phyloP scores from a whole-genome alignment of 2,113 vertebrate species.

The Coturnix japonica region DNA sequence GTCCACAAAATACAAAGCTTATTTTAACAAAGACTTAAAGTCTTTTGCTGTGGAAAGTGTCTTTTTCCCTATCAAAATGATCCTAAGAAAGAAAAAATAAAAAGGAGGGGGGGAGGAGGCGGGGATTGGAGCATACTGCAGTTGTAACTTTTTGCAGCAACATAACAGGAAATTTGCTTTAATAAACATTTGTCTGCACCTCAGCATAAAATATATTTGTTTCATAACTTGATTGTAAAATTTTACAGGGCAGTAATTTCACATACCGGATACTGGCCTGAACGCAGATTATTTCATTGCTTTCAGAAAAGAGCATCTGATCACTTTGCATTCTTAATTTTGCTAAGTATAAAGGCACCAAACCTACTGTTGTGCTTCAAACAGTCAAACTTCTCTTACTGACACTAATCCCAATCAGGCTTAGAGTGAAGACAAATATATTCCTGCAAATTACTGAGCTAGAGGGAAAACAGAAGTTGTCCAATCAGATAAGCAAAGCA shows the following conservation, averaged over 20 bases:
- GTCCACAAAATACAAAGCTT: not conserved
- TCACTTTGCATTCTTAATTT: not conserved
- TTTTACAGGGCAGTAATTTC: conserved; percentile 19
- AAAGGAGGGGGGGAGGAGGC: no score
- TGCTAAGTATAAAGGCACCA: not conserved
- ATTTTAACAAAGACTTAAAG: conserved; percentile 8
- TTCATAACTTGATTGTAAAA: conserved; percentile 26
- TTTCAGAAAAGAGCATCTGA: conserved; percentile 7
- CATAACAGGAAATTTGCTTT: conserved; percentile 11
- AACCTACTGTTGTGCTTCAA: not conserved
- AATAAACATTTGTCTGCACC: not conserved
- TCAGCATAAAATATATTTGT: not conserved
- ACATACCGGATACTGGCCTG: not conserved
- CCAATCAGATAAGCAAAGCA: not conserved
- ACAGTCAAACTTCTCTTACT: not conserved
- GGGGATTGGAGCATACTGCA: not conserved
- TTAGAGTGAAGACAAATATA: not conserved
- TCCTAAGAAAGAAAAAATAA: no score
- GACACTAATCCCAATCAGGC: not conserved
- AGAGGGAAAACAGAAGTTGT: not conserved
- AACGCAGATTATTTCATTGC: conserved; percentile 6
- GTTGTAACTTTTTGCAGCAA: not conserved
- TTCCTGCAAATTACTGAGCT: not conserved
- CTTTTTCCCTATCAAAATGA: not conserved
- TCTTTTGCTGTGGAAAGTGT: not conserved